These are phyloP conservation scores for Toxotes jaculatrix DNA, from an alignment of 2,113 vertebrate genomes.

Conservation along the genomic window DNA sequence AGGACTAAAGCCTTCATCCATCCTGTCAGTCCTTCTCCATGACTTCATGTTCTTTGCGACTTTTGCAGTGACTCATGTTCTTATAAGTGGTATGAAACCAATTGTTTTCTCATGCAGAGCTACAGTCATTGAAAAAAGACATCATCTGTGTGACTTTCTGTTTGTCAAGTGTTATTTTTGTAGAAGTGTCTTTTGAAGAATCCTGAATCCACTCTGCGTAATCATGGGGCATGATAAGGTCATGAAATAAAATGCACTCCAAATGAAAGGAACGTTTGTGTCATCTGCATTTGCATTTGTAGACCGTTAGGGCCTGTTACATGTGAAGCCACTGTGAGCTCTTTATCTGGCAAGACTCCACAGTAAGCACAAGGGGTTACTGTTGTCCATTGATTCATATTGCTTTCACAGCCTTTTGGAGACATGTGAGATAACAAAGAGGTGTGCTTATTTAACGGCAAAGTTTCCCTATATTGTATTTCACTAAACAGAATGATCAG, in stretches of 20 bases:
- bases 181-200: neutral
- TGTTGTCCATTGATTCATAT: neutral
- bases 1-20: neutral
- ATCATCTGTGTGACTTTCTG: neutral
- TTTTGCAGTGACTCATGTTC: neutral
- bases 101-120: neutral
- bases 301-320: neutral
- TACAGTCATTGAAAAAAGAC: neutral
- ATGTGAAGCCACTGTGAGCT: conserved; percentile 13
- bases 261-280: conserved; percentile 11
- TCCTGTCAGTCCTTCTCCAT: neutral
- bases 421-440: conserved; percentile 25
- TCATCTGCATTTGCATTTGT: conserved; percentile 6
- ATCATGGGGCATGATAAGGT: neutral
- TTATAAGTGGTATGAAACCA: neutral
- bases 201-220: neutral
- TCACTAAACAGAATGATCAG: neutral
- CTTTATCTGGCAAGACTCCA: conserved; percentile 2
- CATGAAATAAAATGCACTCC: conserved; percentile 33
- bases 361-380: conserved; percentile 1
- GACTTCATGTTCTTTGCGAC: neutral
- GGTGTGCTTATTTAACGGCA: neutral
- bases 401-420: conserved; percentile 4
- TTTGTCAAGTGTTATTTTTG: conserved; percentile 11
- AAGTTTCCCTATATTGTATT: neutral